phyloP scores from a whole-genome alignment of 2,797 vertebrate species.

The Mormyrops attenuatus region DNA sequence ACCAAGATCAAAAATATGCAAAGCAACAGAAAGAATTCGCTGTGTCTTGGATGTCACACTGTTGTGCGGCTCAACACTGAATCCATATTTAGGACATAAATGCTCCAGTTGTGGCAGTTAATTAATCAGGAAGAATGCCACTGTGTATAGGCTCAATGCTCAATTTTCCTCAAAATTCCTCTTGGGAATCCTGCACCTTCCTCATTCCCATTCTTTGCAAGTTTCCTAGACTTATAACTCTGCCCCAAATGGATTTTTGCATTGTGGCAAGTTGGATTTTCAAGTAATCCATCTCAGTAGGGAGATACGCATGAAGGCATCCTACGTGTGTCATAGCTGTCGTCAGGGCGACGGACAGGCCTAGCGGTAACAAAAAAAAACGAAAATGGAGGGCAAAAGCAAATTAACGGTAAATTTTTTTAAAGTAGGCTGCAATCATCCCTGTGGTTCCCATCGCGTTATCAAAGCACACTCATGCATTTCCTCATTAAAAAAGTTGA shows the following conservation, averaged over 20 bases:
- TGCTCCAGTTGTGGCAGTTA: not conserved
- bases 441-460: not conserved
- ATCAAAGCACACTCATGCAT: not conserved
- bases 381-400: not conserved
- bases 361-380: not conserved
- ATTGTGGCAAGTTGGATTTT: conserved; percentile 41
- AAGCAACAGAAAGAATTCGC: not conserved
- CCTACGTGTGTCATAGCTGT: conserved; percentile 31
- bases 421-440: conserved; percentile 10
- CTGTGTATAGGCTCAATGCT: not conserved
- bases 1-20: not conserved
- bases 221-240: conserved; percentile 36
- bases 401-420: not conserved
- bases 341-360: not conserved
- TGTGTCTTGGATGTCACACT: not conserved
- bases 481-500: conserved; percentile 11
- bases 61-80: not conserved
- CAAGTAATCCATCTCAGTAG: conserved; percentile 45
- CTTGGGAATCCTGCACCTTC: conserved; percentile 5
- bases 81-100: not conserved
- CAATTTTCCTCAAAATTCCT: conserved; percentile 1
- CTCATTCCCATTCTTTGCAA: conserved; percentile 12
- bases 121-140: not conserved
- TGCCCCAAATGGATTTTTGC: conserved; percentile 41
- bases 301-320: conserved; percentile 16